Conservation (phyloP, 2,797 vertebrate genomes). For the Sternotherus odoratus region DNA sequence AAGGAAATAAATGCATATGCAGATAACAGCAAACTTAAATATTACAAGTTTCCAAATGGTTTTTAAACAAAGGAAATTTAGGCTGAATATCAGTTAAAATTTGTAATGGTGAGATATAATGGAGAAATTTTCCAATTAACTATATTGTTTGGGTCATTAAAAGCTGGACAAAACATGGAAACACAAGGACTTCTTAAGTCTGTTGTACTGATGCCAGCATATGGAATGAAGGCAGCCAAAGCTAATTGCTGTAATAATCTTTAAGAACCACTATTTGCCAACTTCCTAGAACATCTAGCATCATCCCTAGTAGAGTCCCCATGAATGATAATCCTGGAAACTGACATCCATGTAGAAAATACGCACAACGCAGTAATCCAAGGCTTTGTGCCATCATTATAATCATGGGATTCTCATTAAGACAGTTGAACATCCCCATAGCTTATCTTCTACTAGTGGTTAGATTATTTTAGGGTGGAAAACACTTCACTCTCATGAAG, state of each 20-base stretch:
- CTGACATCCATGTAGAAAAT: rapidly evolving
- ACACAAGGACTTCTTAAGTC: neutral
- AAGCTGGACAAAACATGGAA: neutral
- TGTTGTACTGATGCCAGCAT: neutral
- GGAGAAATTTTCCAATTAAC: neutral
- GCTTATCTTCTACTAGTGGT: neutral
- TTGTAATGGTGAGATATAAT: neutral
- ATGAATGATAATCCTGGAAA: neutral
- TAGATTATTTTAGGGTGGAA: neutral
- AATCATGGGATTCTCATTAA: neutral
- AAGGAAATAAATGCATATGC: neutral
- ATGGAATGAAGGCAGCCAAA: neutral
- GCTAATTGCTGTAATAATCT: neutral
- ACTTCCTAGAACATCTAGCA: neutral
- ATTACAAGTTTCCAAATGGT: neutral
- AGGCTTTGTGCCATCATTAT: rapidly evolving
- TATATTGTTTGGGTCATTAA: neutral
- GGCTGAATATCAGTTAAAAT: neutral
- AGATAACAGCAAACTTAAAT: neutral
- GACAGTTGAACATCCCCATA: neutral
- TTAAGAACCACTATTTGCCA: rapidly evolving
- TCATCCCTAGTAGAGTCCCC: neutral
- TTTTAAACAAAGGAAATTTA: neutral
- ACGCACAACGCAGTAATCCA: rapidly evolving
- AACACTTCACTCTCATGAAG: neutral